A percentile compares a stretch with the other conserved stretches of the same genome.
These are phyloP conservation scores for Saimiri boliviensis DNA, from an alignment of 2,113 vertebrate species.

Conservation along the genomic window DNA sequence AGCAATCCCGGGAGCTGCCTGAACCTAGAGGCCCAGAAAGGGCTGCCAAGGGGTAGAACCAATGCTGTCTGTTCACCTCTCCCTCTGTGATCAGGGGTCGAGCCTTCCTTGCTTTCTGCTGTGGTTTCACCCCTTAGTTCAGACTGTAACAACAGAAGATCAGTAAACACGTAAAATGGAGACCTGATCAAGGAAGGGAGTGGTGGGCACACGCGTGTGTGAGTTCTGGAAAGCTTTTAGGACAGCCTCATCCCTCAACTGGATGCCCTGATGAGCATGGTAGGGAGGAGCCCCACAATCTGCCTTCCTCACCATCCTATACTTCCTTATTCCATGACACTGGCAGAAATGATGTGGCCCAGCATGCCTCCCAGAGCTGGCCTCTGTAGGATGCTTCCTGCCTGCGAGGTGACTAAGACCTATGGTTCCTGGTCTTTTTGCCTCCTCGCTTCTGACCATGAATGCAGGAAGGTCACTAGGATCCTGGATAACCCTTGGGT, in stretches of 20 bases:
- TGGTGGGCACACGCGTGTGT: neutral
- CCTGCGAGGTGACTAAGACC: neutral
- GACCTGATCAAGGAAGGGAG: no score
- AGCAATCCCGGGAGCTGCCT: neutral
- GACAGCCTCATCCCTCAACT: neutral
- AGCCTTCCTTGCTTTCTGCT: neutral
- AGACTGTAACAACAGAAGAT: neutral
- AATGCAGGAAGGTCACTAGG: neutral
- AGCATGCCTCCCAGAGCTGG: neutral
- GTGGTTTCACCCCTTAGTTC: neutral
- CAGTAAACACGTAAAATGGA: neutral
- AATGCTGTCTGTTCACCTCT: neutral
- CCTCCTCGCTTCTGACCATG: neutral
- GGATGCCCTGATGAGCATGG: neutral
- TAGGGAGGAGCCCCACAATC: fast-evolving
- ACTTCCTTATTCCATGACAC: neutral
- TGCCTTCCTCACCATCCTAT: neutral
- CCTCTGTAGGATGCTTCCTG: neutral
- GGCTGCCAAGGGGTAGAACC: neutral
- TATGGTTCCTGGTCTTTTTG: neutral
- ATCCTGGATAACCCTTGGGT: neutral
- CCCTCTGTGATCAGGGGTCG: neutral
- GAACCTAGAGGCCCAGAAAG: neutral
- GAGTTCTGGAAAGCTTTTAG: neutral
- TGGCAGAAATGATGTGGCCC: neutral